These are phyloP conservation scores for Acanthacorydalis orientalis DNA, from an alignment of 2,888 invertebrate species.

Conservation along the genomic window DNA sequence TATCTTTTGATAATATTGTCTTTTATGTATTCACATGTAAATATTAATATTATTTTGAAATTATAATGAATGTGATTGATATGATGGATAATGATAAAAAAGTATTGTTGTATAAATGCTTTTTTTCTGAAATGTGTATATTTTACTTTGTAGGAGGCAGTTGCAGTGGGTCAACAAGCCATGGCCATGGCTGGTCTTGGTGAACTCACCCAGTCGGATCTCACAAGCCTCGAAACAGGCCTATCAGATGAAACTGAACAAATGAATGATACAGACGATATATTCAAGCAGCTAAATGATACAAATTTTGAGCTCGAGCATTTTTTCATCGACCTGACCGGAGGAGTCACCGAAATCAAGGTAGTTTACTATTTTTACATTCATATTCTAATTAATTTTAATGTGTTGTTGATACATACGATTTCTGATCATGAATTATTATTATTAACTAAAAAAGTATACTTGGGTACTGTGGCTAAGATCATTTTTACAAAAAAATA, in stretches of 20 bases:
- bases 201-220: slow-evolving; percentile 55
- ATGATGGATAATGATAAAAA: no score
- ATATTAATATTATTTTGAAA: no score
- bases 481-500: no score
- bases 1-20: no score
- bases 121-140: no score
- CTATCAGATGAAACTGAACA: slow-evolving; percentile 30
- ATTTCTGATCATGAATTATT: no score
- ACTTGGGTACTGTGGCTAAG: no score
- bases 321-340: slow-evolving; percentile 59
- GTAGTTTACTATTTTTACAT: slow-evolving; percentile 23
- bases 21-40: not conserved
- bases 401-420: slow-evolving; percentile 3
- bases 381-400: no score
- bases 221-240: slow-evolving; percentile 46
- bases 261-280: slow-evolving; percentile 49
- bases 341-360: slow-evolving; percentile 46
- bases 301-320: slow-evolving; percentile 77
- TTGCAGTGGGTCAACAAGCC: slow-evolving; percentile 36
- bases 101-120: no score
- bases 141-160: slow-evolving; percentile 39
- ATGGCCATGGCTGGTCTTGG: slow-evolving; percentile 31
- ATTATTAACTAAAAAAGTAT: no score
- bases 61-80: no score
- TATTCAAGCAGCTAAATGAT: slow-evolving; percentile 67